Conservation (phyloP, 2,888 invertebrate species). For the Drosophila cognata region DNA sequence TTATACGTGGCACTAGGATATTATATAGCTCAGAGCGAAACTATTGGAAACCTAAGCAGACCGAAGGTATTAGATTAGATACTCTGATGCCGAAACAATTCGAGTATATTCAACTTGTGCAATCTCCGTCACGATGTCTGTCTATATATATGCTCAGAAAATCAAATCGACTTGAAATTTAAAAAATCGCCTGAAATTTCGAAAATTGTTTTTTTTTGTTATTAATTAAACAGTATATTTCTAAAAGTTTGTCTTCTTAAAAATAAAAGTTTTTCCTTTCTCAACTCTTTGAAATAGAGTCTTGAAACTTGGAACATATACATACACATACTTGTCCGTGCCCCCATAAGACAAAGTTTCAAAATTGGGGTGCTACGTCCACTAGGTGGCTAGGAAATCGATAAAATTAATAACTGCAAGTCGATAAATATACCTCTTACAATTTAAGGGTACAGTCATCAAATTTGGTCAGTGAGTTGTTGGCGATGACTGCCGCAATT, state of each 20-base stretch:
- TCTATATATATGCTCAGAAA: neutral
- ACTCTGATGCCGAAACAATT: neutral
- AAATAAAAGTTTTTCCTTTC: neutral
- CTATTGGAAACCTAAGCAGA: neutral
- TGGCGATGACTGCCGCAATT: neutral
- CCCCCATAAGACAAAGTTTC: no score
- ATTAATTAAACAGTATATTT: neutral
- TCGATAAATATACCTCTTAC: neutral
- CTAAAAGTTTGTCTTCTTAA: neutral
- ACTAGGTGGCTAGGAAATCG: no score
- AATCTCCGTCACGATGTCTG: neutral
- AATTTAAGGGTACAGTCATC: no score
- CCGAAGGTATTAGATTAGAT: neutral
- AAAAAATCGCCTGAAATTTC: neutral
- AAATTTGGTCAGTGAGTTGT: neutral
- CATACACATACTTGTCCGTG: no score
- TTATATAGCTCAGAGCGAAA: neutral
- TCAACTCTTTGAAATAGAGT: no score
- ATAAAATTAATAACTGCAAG: neutral
- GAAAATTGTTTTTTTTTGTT: neutral
- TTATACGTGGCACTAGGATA: neutral
- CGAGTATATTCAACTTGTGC: neutral
- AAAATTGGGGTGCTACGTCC: no score
- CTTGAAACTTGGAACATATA: no score
- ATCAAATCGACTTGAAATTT: neutral